Evolutionary conservation across 2,113 vertebrate species (phyloP), one percentile per base, ranked within the genome.

Genomic region (Neotoma lepida): DNA sequence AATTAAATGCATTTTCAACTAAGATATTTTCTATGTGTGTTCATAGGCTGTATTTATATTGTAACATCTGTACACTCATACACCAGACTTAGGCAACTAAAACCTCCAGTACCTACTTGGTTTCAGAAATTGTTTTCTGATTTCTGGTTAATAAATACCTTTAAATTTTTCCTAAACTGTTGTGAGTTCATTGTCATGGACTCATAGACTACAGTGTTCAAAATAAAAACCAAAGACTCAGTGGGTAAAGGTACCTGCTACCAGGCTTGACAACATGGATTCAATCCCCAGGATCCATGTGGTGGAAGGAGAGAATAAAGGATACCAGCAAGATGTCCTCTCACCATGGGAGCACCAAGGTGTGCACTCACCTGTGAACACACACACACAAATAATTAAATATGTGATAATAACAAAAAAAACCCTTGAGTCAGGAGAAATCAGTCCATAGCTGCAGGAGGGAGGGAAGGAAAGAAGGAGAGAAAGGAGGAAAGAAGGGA

Each of bases 171-270:
- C 49, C 33, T 68, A 82, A 95, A 18, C 61, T 74, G 2, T 18
- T 89, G 51, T 76, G 80, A 76, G 91, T 87, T 54, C 12, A 78
- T 91, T 95, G 84, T 39, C 56, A 70, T 49, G n/a, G 61, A 78
- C 49, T 41, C 26, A 70, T 49, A 70, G 2, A 80, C 54, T 10
- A 46, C 44, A 49, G 14, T 41, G 18, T 13, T 68, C n/a, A 41
- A 51, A 33, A 61, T 63, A 84, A 84, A 41, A 84, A 17, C n/a
- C 18, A 26, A 28, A 41, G 56, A 6, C n/a, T 82, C n/a, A 61
- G 24, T 61, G 24, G n/a, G 56, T 41, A 41, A 41, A 61, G 24
- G 54, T 28, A 39, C 24, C 22, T 28, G 24, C 22, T 39, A 26
- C n/a, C 56, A 17, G 9, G 22, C n/a, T 26, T 61, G 56, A 30